These are phyloP conservation scores for Clarias batrachus DNA, from an alignment of 2,113 vertebrate species.

Conservation along the genomic window DNA sequence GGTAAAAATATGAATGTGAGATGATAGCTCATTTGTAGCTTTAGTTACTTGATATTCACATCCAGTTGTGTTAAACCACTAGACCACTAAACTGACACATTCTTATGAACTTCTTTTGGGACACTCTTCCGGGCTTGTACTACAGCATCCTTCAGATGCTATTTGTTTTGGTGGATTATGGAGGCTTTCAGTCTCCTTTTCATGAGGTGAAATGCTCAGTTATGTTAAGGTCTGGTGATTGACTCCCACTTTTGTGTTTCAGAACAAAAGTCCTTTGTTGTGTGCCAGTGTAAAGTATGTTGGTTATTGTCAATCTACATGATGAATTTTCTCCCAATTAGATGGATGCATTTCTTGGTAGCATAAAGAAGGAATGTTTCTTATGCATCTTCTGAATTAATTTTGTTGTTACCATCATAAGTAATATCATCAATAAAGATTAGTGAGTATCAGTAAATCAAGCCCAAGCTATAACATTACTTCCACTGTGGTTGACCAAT, in stretches of 20 bases:
- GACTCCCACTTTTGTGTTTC: not conserved
- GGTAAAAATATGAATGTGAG: too few relatives aligned
- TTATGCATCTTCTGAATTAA: not conserved
- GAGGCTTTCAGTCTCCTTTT: not conserved
- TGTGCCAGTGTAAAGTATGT: not conserved
- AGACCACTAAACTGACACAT: not conserved
- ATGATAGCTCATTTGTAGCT: too few relatives aligned
- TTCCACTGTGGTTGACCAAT: not conserved
- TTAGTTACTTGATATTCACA: too few relatives aligned
- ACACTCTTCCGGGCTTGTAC: not conserved
- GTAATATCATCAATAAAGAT: not conserved
- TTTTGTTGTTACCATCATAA: not conserved
- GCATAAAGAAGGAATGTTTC: not conserved
- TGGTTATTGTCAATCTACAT: not conserved
- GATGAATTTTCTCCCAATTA: not conserved
- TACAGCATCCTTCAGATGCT: not conserved
- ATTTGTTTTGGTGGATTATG: not conserved
- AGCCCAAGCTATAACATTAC: not conserved
- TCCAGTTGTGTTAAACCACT: too few relatives aligned
- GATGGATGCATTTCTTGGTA: not conserved
- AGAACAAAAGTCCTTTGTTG: not conserved
- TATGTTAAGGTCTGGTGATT: not conserved
- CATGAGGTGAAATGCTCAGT: not conserved
- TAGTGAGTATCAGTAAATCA: not conserved
- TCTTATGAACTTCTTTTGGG: not conserved